A percentile compares a stretch with the other conserved stretches of the same genome.
Conservation (phyloP, 53 echinoderm and acorn worm genomes). For the Luidia sarsii region DNA sequence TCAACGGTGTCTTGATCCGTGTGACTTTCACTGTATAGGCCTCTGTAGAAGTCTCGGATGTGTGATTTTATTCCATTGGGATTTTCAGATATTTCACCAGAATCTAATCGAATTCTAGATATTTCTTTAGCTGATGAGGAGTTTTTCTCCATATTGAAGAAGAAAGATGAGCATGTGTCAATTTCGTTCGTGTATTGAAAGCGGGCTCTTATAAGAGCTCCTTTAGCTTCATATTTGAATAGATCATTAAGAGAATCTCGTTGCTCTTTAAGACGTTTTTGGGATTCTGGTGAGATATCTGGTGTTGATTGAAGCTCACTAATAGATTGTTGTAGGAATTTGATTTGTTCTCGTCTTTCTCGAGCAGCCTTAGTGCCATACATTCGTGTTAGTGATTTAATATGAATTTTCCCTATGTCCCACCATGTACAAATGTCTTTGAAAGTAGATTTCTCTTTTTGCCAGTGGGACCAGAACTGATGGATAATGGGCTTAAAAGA, state of each 20-base stretch:
- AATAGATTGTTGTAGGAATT: not conserved
- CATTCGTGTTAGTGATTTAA: not conserved
- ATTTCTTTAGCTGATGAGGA: slow-evolving; percentile 8
- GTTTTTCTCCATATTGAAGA: slow-evolving; percentile 6
- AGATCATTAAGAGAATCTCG: not conserved
- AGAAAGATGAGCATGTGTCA: slow-evolving; percentile 10
- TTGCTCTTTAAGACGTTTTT: slow-evolving; percentile 8
- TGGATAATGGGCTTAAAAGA: not conserved
- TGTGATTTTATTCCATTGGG: slow-evolving; percentile 15
- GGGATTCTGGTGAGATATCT: not conserved
- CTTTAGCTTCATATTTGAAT: slow-evolving; percentile 5
- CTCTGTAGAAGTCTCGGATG: not conserved
- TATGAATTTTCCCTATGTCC: slow-evolving; percentile 11
- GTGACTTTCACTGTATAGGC: slow-evolving; percentile 1
- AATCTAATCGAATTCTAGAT: not conserved
- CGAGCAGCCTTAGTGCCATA: not conserved
- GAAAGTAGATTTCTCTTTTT: not conserved
- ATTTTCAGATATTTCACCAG: slow-evolving; percentile 15
- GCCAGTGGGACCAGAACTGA: slow-evolving; percentile 21
- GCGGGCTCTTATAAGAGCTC: slow-evolving; percentile 22
- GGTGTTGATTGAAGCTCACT: slow-evolving; percentile 5
- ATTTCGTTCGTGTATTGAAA: slow-evolving; percentile 23
- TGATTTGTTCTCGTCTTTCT: not conserved
- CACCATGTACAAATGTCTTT: slow-evolving; percentile 1
- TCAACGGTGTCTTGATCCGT: slow-evolving; percentile 9